A percentile compares a stretch with the other conserved stretches of the same genome.
These are phyloP conservation scores for Tragelaphus oryx DNA, from an alignment of 2,797 vertebrate species.

Conservation along the genomic window DNA sequence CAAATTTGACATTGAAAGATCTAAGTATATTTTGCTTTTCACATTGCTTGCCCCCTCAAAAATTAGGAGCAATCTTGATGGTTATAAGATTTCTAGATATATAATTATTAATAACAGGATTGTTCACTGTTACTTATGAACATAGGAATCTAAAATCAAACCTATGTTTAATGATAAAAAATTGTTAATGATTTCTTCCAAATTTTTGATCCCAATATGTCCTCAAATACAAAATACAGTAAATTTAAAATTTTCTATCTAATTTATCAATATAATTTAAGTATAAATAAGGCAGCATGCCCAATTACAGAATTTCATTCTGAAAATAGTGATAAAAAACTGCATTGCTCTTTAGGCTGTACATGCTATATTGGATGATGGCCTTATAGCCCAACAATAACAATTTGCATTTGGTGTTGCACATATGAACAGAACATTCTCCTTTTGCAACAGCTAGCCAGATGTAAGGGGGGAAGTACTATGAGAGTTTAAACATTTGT, in stretches of 20 bases:
- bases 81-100: background rate
- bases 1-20: background rate
- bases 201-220: background rate
- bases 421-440: background rate
- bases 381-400: background rate
- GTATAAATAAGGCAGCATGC: background rate
- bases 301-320: background rate
- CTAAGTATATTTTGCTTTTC: background rate
- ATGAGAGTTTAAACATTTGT: background rate
- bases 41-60: background rate
- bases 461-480: background rate
- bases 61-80: background rate
- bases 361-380: background rate
- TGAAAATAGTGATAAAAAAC: background rate
- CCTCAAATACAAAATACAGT: background rate
- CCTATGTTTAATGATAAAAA: background rate
- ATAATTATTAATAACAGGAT: background rate
- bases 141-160: background rate
- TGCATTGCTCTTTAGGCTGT: background rate
- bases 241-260: background rate
- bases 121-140: background rate
- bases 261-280: background rate
- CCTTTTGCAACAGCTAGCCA: background rate
- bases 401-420: background rate
- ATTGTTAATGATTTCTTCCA: background rate